A percentile compares a stretch with the other conserved stretches of the same genome.
phyloP scores from a whole-genome alignment of 1,140 invertebrate genomes.

The Meloidogyne hapla region DNA sequence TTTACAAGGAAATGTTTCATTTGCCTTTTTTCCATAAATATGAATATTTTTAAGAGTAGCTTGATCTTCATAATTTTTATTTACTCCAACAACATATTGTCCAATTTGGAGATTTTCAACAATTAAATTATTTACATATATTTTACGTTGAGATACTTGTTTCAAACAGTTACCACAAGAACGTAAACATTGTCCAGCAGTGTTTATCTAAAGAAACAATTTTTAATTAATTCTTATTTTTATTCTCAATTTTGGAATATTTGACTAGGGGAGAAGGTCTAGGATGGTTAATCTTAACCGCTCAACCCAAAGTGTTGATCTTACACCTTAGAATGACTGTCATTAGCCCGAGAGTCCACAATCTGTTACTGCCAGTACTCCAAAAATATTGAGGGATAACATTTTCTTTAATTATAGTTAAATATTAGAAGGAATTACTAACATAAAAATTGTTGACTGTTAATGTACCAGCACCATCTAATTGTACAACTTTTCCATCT shows the following conservation, averaged over 20 bases:
- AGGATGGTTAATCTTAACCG: too few species aligned
- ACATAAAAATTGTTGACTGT: constrained; percentile 14
- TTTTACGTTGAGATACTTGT: constrained; percentile 2
- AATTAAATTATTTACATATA: neutral
- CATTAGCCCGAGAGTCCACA: too few species aligned
- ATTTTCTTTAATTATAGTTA: too few species aligned
- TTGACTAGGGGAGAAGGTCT: too few species aligned
- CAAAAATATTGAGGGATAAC: too few species aligned
- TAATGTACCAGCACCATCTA: constrained; percentile 7
- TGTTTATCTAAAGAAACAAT: neutral
- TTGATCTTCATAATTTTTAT: constrained; percentile 13
- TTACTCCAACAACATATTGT: constrained; percentile 20
- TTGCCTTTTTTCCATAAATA: neutral
- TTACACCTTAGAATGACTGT: too few species aligned
- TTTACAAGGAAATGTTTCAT: neutral
- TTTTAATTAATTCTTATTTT: too few species aligned
- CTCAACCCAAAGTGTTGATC: too few species aligned
- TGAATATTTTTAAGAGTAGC: constrained; percentile 2
- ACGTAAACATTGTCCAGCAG: neutral
- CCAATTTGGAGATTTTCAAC: neutral
- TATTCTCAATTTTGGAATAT: too few species aligned
- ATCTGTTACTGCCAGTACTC: too few species aligned
- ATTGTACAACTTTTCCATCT: constrained; percentile 17
- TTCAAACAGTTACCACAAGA: constrained; percentile 17
- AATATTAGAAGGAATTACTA: too few species aligned